Evolutionary conservation across 1,140 invertebrate genomes (phyloP), one percentile per base, ranked within the genome.

Genomic region (Aphelinus certus): DNA sequence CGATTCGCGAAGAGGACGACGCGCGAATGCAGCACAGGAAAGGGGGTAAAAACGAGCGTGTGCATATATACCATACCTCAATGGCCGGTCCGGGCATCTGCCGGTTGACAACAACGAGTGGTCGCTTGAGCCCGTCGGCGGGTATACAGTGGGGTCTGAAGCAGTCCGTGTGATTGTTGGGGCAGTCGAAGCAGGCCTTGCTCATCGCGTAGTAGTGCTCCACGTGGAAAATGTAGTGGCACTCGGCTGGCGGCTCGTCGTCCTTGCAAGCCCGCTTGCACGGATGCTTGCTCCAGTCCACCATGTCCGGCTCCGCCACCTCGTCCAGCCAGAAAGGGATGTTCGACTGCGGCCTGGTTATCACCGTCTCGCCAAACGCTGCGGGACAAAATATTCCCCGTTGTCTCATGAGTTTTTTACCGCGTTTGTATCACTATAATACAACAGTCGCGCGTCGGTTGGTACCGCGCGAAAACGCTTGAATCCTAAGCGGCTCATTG

Each of bases 151-250:
- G 93, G 1, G 90, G 90, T 55, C 93, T 87, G 58, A 88, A 88
- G 81, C 96, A 98, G 82, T 97, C 95, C 0, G 91, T 91, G 0
- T 86, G 78, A 80, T 95, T 94, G 51, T 85, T 89, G 0, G 95
- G 95, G 83, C 96, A 98, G 79, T 94, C 87, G 80, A 91, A 95
- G 81, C 96, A 98, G 1, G 96, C 95, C 84, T 96, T 96, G 81
- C 93, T 94, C 90, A 96, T 91, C 1, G 94, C 93, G 66, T 93
- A 90, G 84, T 96, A 96, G 89, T 91, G 92, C 83, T 96, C 95
- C 0, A 95, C 79, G 57, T 88, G 86, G 79, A 95, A 95, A 68
- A 89, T 86, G 82, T 94, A 96, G 64, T 89, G 84, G 78, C 94
- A 95, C 6, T 89, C 87, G 90, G 91, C 92, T 1, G 90, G 88